Conservation (phyloP, 1,140 invertebrate species). For the Anoplolepis gracilipes region DNA sequence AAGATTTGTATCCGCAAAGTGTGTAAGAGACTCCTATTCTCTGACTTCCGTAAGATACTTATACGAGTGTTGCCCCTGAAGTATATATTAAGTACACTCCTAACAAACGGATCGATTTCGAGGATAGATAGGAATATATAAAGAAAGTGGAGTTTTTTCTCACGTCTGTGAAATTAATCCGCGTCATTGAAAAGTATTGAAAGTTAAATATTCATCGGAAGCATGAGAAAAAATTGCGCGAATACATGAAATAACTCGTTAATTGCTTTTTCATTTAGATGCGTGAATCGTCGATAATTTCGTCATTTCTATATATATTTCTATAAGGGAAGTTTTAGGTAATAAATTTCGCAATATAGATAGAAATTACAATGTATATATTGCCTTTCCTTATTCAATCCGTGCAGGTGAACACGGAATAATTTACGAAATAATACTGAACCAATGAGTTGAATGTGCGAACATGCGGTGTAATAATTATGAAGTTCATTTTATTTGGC, state of each 20-base stretch:
- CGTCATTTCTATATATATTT: neutral
- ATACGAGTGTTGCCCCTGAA: constrained; percentile 45
- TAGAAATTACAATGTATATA: constrained; percentile 3
- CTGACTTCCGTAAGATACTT: constrained; percentile 68
- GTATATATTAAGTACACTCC: constrained; percentile 1
- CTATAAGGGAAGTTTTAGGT: constrained; percentile 15
- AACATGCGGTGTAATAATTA: neutral
- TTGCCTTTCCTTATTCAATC: constrained; percentile 22
- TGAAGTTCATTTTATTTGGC: neutral
- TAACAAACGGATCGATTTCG: constrained; percentile 35
- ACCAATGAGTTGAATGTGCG: neutral
- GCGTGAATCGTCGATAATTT: constrained; percentile 12
- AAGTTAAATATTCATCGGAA: neutral
- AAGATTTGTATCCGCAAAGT: constrained; percentile 68
- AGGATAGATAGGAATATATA: neutral
- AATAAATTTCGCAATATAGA: constrained; percentile 10
- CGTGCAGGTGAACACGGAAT: neutral
- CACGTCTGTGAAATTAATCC: constrained; percentile 20
- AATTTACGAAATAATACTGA: neutral
- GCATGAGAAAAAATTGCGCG: constrained; percentile 21
- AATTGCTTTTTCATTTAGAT: neutral
- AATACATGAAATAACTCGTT: constrained; percentile 36
- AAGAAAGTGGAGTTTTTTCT: neutral
- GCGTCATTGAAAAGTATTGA: constrained; percentile 4
- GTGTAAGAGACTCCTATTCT: constrained; percentile 60